phyloP scores from a whole-genome alignment of 2,113 vertebrate genomes.

The Phyllostomus hastatus region DNA sequence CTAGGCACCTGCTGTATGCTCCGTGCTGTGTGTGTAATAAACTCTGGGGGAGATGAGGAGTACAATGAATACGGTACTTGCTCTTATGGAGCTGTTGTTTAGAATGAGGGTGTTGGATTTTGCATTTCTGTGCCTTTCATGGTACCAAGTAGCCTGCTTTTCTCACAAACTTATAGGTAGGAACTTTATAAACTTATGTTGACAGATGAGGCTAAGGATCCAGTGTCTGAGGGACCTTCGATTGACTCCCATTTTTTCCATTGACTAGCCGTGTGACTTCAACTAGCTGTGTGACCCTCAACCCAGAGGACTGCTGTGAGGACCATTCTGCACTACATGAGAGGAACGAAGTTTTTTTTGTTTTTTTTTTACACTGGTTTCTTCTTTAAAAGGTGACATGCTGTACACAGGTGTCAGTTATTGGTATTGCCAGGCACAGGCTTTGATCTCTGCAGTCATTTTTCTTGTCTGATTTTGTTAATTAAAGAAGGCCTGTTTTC shows the following conservation, averaged over 20 bases:
- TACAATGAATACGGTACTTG: not conserved
- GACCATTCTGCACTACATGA: not conserved
- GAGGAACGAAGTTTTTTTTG: not conserved
- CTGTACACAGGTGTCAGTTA: constrained; percentile 27
- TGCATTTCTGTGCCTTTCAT: not conserved
- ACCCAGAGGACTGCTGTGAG: not conserved
- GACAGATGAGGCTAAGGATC: not conserved
- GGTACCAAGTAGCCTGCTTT: not conserved
- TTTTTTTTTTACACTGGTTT: not conserved
- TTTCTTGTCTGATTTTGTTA: constrained; percentile 64
- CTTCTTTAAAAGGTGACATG: not conserved
- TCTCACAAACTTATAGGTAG: not conserved
- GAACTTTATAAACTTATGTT: not conserved
- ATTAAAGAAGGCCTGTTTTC: constrained; percentile 68
- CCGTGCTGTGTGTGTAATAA: not conserved
- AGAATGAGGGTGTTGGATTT: not conserved
- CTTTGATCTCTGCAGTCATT: constrained; percentile 52
- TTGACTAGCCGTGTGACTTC: not conserved
- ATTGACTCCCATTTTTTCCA: not conserved
- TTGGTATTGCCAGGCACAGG: not conserved
- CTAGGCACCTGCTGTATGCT: not conserved
- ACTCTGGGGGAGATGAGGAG: not conserved
- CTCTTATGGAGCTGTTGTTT: not conserved
- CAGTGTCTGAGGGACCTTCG: not conserved
- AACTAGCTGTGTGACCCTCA: not conserved